These are phyloP conservation scores for Crotalus horridus DNA, from an alignment of 2,113 vertebrate species.

Conservation along the genomic window DNA sequence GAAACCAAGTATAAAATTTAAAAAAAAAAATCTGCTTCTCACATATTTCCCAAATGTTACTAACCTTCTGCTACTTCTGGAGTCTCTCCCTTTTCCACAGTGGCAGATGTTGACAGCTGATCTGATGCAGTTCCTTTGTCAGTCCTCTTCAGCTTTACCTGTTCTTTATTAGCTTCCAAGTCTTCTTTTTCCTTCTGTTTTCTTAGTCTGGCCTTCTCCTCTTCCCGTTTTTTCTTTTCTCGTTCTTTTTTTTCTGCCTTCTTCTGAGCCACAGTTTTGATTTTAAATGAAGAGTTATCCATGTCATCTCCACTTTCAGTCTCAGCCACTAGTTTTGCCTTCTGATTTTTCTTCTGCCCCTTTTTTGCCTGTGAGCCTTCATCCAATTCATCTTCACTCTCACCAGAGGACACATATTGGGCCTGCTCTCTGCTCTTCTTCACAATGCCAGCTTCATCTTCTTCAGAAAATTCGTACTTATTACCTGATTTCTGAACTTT, in stretches of 20 bases:
- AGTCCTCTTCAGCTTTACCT: constrained; percentile 60
- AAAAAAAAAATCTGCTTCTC: not conserved
- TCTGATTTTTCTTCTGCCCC: constrained; percentile 84
- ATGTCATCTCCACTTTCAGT: constrained; percentile 78
- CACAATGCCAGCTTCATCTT: constrained; percentile 66
- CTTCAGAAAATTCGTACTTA: constrained; percentile 55
- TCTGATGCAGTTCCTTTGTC: constrained; percentile 61
- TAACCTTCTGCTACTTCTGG: constrained; percentile 76
- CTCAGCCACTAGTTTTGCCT: constrained; percentile 68
- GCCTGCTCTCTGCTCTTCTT: constrained; percentile 62
- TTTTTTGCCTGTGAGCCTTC: constrained; percentile 72
- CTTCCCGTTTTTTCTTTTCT: constrained; percentile 90
- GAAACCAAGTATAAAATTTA: not conserved
- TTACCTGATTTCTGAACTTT: constrained; percentile 76
- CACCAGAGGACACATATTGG: constrained; percentile 56
- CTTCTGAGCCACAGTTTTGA: constrained; percentile 97
- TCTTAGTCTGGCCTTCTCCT: constrained; percentile 80
- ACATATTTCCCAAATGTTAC: constrained; percentile 32
- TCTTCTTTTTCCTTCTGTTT: constrained; percentile 87
- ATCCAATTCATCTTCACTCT: constrained; percentile 75
- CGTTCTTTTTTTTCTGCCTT: constrained; percentile 98
- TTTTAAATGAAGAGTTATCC: constrained; percentile 76
- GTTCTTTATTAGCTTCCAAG: constrained; percentile 75
- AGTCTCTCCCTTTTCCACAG: constrained; percentile 74
- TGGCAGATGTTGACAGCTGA: not conserved